phyloP scores from a whole-genome alignment of 2,113 vertebrate genomes.

The Tragelaphus imberbis region DNA sequence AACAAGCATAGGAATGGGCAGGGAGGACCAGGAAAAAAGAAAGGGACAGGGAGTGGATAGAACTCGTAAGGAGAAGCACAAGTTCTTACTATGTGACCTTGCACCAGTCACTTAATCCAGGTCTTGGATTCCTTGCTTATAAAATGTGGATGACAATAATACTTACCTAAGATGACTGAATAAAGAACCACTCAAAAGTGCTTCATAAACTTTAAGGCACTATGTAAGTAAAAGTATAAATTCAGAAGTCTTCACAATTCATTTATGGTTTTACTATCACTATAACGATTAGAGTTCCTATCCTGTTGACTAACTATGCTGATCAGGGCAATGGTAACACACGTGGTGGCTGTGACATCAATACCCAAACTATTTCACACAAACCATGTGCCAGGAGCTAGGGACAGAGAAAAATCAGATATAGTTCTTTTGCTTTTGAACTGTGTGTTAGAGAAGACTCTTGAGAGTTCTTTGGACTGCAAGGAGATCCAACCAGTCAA shows the following conservation, averaged over 20 bases:
- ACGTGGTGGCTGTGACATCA: background rate
- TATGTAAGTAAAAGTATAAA: background rate
- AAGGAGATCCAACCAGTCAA: background rate
- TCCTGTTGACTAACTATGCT: background rate
- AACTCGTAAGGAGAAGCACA: background rate
- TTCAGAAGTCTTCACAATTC: background rate
- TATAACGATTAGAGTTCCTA: background rate
- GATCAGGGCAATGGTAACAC: background rate
- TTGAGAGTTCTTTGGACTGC: background rate
- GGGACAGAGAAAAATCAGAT: background rate
- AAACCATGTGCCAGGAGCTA: background rate
- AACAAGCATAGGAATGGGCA: background rate
- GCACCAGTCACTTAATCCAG: background rate
- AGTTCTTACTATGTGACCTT: background rate
- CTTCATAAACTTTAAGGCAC: conserved; percentile 13
- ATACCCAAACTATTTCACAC: background rate
- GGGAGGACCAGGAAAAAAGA: background rate
- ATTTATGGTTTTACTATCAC: background rate
- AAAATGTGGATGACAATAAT: background rate
- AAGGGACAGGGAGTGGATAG: background rate
- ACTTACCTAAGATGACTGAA: background rate
- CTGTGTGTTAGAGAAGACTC: background rate
- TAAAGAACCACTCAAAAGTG: background rate
- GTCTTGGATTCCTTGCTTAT: background rate
- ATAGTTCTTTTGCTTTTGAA: background rate